These are phyloP conservation scores for Pterois miles DNA, from an alignment of 2,797 vertebrate species.

Conservation along the genomic window DNA sequence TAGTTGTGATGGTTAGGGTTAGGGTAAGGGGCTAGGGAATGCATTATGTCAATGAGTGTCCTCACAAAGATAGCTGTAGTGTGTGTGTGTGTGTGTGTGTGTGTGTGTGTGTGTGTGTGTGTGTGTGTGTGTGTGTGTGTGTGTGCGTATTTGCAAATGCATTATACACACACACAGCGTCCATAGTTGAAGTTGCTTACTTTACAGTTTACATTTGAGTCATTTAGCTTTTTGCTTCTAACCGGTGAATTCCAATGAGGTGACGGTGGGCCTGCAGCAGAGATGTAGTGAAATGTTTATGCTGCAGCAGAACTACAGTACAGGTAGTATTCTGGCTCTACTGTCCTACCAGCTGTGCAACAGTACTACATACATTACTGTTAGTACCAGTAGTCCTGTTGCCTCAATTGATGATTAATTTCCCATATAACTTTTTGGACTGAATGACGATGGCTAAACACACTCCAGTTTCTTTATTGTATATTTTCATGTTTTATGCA, in stretches of 20 bases:
- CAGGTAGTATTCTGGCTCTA: not conserved
- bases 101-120: not conserved
- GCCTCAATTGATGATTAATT: not conserved
- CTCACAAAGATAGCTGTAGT: too few species aligned
- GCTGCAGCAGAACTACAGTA: constrained; percentile 16
- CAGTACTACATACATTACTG: too few species aligned
- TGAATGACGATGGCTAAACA: not conserved
- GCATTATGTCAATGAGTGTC: too few species aligned
- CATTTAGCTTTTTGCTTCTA: constrained; percentile 34
- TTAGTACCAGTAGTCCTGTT: not conserved
- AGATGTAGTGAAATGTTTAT: not conserved
- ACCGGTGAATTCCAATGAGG: constrained; percentile 40
- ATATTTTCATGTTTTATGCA: not conserved
- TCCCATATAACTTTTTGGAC: too few species aligned
- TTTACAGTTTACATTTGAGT: constrained; percentile 35
- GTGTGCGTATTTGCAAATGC: not conserved
- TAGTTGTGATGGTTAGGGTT: too few species aligned
- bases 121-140: not conserved
- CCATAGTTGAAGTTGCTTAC: constrained; percentile 34
- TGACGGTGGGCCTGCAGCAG: not conserved
- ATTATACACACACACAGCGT: not conserved
- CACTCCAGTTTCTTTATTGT: not conserved
- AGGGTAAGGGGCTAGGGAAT: too few species aligned
- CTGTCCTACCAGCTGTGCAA: not conserved
- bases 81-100: not conserved